Evolutionary conservation across 1,140 invertebrate species (phyloP), one percentile per base, ranked within the genome.

Genomic region (Trichonephila inaurata): DNA sequence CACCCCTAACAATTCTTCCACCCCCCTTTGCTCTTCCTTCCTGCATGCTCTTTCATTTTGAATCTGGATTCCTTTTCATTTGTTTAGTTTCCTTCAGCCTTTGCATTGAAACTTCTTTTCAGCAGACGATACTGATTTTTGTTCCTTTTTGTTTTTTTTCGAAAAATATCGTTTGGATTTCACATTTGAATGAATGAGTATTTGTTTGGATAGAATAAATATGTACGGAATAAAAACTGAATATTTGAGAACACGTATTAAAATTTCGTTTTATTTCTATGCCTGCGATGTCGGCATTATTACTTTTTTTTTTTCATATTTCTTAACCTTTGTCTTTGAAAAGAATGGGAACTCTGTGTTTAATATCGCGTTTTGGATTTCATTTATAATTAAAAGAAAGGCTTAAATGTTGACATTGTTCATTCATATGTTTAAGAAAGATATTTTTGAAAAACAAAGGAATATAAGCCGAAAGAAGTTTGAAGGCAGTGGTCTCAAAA

Each of bases 61-160:
- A 24, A 69, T 19, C 19, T 62, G 16, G 61, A 62, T 24, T 69
- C 24, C 66, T 69, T 69, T 69, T 69, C 66, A 69, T 69, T 69
- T 69, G 66, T 69, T 69, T 69, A 69, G 66, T 69, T 69, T 69
- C n/a, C n/a, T 12, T 69, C 24, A n/a, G 66, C 66, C 66, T 69
- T 69, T 69, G 66, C 66, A 69, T 69, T 69, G 66, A 28, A 24
- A 14, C 24, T 69, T 28, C 66, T n/a, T 24, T 51, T 51, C 4
- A 10, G 66, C 66, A 69, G 66, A 69, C 66, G 66, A 69, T 69
- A 24, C 24, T 24, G 66, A 24, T 24, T 69, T 28, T 24, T 69
- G 24, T 69, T 40, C 2, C 3, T 40, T 28, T 69, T n/a, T 69
- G 1, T 4, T 40, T 40, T 40, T 40, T 69, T n/a, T 12, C 12